Conservation (phyloP, 64 coral and sea anemone genomes). For the Exaiptasia diaphana region DNA sequence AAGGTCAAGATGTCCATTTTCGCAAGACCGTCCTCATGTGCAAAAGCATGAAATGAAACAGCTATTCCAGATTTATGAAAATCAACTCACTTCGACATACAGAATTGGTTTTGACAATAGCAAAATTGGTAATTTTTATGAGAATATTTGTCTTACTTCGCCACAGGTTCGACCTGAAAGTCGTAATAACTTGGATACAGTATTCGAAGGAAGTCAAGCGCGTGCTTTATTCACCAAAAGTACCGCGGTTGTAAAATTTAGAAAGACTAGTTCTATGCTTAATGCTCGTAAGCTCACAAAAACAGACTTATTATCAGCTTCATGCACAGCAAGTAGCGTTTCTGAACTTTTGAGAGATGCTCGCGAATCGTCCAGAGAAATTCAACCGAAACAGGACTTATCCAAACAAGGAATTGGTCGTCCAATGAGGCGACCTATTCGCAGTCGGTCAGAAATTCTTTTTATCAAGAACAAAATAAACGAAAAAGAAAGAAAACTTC, state of each 20-base stretch:
- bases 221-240: neutral
- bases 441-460: neutral
- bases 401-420: neutral
- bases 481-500: neutral
- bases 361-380: neutral
- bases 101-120: constrained; percentile 1
- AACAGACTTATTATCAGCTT: neutral
- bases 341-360: neutral
- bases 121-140: neutral
- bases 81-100: constrained; percentile 61
- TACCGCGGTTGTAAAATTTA: neutral
- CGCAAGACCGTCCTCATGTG: no score
- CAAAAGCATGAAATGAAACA: constrained; percentile 51
- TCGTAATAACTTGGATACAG: neutral
- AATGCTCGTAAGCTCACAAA: neutral
- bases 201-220: neutral
- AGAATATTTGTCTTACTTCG: no score
- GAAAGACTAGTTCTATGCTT: neutral
- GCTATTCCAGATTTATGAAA: constrained; percentile 65
- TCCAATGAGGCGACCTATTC: neutral
- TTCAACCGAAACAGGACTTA: neutral
- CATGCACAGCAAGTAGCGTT: neutral
- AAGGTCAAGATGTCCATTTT: no score
- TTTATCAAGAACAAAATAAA: neutral
- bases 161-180: no score